phyloP scores from a whole-genome alignment of 2,113 vertebrate genomes.

The Lamprologus speciosus region DNA sequence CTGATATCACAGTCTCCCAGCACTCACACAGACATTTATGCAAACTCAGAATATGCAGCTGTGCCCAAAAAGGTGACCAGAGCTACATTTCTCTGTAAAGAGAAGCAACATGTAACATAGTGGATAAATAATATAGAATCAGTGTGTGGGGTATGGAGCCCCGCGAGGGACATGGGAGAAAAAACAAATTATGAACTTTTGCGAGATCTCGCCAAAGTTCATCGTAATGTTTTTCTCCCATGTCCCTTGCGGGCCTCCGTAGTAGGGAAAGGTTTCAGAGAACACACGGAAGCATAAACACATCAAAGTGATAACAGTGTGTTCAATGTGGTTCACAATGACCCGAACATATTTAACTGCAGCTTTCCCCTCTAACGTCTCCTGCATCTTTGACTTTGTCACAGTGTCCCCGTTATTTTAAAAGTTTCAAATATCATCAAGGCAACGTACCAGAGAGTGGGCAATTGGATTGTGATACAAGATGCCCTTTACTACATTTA shows the following conservation, averaged over 20 bases:
- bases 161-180: fast-evolving
- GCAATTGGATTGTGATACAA: neutral
- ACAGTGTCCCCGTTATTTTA: neutral
- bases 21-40: neutral
- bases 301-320: neutral
- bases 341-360: neutral
- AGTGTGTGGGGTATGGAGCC: neutral
- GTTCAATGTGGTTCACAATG: neutral
- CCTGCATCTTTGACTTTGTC: neutral
- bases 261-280: neutral
- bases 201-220: neutral
- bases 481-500: neutral
- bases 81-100: neutral
- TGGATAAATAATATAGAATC: neutral
- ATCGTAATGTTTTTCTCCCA: neutral
- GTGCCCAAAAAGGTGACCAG: neutral
- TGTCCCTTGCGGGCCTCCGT: neutral
- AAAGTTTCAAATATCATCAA: neutral
- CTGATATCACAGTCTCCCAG: neutral
- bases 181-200: neutral
- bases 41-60: neutral
- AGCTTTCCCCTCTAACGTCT: neutral
- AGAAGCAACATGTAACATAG: neutral
- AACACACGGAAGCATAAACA: fast-evolving
- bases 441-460: neutral